A percentile compares a stretch with the other conserved stretches of the same genome.
phyloP scores from a whole-genome alignment of 2,113 vertebrate species.

The Micromys minutus region DNA sequence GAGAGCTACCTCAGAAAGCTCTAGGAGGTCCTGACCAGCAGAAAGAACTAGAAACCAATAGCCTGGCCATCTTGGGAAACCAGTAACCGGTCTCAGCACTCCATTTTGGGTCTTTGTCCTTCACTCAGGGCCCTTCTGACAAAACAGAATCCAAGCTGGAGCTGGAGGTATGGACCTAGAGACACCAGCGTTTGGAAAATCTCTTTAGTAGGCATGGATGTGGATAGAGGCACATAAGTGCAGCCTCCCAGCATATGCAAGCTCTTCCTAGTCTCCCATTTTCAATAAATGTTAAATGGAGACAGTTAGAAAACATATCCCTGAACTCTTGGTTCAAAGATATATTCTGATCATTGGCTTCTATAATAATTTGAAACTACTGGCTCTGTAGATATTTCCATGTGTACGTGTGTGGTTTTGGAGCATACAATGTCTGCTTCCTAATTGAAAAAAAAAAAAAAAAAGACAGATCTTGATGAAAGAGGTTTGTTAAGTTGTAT shows the following conservation, averaged over 20 bases:
- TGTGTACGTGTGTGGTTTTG: neutral
- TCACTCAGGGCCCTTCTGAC: neutral
- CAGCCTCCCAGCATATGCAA: neutral
- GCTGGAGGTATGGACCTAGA: neutral
- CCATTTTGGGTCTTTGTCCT: neutral
- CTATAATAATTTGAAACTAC: neutral
- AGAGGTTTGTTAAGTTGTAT: conserved; percentile 60
- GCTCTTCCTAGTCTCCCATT: neutral
- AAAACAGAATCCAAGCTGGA: neutral
- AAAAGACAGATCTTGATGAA: conserved; percentile 51
- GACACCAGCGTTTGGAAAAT: neutral
- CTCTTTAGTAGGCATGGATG: neutral
- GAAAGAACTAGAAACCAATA: neutral
- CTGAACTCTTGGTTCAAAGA: neutral
- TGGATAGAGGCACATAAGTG: neutral
- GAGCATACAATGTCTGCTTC: conserved; percentile 28
- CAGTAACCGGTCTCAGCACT: neutral
- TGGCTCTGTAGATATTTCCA: neutral
- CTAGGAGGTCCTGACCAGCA: neutral
- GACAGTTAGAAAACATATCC: neutral
- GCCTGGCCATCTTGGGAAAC: neutral
- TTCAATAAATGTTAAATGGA: neutral
- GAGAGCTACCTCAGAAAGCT: neutral
- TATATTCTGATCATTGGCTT: neutral
- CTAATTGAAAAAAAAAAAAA: conserved; percentile 28